These are phyloP conservation scores for Melanaphis sacchari DNA, from an alignment of 1,140 invertebrate genomes.

Conservation along the genomic window DNA sequence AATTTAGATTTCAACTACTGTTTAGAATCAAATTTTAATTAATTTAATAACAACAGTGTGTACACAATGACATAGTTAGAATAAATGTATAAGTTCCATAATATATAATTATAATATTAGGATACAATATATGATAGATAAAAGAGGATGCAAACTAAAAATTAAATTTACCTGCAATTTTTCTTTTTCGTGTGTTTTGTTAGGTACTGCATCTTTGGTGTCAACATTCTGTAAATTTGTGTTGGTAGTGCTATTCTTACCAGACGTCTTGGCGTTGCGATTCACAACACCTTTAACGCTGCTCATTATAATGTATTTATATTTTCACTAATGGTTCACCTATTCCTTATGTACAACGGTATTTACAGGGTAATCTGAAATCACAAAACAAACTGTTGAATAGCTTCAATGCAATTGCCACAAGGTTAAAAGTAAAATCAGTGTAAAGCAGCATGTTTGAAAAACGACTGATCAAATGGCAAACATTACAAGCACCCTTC, in stretches of 20 bases:
- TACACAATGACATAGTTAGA: background rate
- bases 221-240: background rate
- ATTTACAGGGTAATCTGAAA: slow-evolving; percentile 55
- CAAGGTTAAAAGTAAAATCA: background rate
- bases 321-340: background rate
- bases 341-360: slow-evolving; percentile 47
- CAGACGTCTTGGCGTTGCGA: slow-evolving; percentile 46
- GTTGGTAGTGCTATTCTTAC: slow-evolving; percentile 36
- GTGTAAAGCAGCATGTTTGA: background rate
- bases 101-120: background rate
- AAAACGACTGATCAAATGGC: background rate
- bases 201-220: slow-evolving; percentile 10
- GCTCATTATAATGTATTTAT: slow-evolving; percentile 44
- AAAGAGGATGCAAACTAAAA: background rate
- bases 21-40: background rate
- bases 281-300: slow-evolving; percentile 46
- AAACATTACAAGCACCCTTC: background rate
- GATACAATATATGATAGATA: background rate
- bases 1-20: background rate
- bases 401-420: background rate
- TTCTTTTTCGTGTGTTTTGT: slow-evolving; percentile 38
- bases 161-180: slow-evolving; percentile 34
- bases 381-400: background rate
- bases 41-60: background rate
- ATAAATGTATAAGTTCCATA: too few species aligned